A percentile compares a stretch with the other conserved stretches of the same genome.
Evolutionary conservation across 2,113 vertebrate species (phyloP).

Genomic region (Nibea albiflora): DNA sequence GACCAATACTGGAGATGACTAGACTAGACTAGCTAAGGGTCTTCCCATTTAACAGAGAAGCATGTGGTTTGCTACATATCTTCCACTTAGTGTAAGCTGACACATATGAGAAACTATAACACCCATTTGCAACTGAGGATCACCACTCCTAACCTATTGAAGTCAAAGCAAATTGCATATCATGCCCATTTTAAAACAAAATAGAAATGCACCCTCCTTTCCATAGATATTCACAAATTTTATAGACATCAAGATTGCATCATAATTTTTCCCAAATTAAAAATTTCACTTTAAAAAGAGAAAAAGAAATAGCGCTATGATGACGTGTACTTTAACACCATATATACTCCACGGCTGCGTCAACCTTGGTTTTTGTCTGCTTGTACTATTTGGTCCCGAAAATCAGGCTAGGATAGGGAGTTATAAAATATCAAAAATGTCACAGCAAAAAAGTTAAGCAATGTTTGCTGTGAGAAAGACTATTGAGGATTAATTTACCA

Average conservation of each 20-base stretch:
- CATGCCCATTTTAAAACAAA: constrained; percentile 44
- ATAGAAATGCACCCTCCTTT: constrained; percentile 32
- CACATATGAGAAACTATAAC: constrained; percentile 47
- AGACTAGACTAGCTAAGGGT: constrained; percentile 46
- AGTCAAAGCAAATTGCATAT: constrained; percentile 50
- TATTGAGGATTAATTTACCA: constrained; percentile 19
- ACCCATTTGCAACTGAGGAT: constrained; percentile 40
- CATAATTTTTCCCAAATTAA: constrained; percentile 16
- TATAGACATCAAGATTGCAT: constrained; percentile 45
- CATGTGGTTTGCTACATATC: constrained; percentile 67
- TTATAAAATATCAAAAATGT: constrained; percentile 12
- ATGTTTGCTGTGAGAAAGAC: constrained; percentile 19
- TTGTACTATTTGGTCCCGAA: constrained; percentile 43
- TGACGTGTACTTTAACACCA: constrained; percentile 15
- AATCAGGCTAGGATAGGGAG: constrained; percentile 7
- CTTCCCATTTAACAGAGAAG: constrained; percentile 38
- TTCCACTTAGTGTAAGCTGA: constrained; percentile 49
- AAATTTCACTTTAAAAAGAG: constrained; percentile 26
- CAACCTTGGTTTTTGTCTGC: neutral
- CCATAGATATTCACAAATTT: constrained; percentile 44
- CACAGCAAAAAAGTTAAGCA: constrained; percentile 2
- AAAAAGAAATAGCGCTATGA: constrained; percentile 8
- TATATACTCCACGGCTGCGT: constrained; percentile 13
- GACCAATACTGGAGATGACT: constrained; percentile 46
- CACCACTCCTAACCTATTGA: constrained; percentile 28